phyloP scores from a whole-genome alignment of 2,113 vertebrate genomes.

The Anarhynchus alexandrinus region DNA sequence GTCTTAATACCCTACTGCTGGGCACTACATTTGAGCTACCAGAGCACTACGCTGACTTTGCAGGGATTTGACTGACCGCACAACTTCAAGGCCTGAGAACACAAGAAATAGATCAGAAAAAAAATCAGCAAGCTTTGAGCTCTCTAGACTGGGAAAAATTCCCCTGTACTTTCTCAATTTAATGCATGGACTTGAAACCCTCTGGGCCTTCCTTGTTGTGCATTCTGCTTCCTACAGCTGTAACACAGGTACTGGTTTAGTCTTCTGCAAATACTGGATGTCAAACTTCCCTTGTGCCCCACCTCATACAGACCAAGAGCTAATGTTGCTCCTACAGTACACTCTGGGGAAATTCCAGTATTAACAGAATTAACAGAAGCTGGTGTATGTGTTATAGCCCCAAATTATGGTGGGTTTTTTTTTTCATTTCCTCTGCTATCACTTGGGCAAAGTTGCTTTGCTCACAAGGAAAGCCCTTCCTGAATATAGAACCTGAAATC shows the following conservation, averaged over 20 bases:
- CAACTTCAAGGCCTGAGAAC: neutral
- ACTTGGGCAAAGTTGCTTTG: neutral
- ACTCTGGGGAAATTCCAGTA: neutral
- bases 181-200: rapidly evolving
- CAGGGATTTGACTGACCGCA: rapidly evolving
- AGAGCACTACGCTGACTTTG: neutral
- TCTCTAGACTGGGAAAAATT: neutral
- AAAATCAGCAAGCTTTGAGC: neutral
- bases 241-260: neutral
- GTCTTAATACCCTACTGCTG: neutral
- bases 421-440: neutral
- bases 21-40: neutral
- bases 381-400: neutral
- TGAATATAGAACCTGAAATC: neutral
- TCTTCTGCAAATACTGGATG: neutral
- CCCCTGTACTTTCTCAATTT: neutral
- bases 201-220: neutral
- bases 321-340: neutral
- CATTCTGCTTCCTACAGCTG: neutral
- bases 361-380: neutral
- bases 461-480: neutral
- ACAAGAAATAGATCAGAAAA: neutral
- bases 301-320: rapidly evolving
- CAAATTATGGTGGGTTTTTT: neutral
- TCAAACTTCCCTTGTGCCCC: neutral